Evolutionary conservation across 2,888 invertebrate genomes (phyloP), one percentile per base, ranked within the genome.

Genomic region (Lasius platythorax): DNA sequence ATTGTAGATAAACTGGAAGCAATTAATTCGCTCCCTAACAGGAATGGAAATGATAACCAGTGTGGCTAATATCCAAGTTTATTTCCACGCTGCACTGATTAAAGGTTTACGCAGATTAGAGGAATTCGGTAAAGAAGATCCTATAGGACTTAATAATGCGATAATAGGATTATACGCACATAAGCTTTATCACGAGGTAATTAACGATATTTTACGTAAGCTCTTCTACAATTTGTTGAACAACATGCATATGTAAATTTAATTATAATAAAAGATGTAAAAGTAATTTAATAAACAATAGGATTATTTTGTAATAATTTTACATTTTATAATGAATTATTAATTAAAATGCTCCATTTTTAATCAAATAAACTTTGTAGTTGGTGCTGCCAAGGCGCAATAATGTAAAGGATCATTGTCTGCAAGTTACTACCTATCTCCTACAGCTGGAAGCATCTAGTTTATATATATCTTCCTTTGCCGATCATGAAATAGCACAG

Each of bases 381-480:
- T 61, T 93, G 23, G 91, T 93, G 46, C 58, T 87, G 37, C 33
- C 89, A n/a, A 89, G 87, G 63, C 88, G 28, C 18, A 43, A 30
- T 56, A 73, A 87, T 53, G 73, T 81, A 37, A 87, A 91, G 63
- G 81, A 86, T 72, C 68, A 92, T 18, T 93, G 93, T 56, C 83
- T 92, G 33, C 84, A 87, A 8, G 83, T 87, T 1, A 85, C 92
- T 4, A 78, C 81, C 8, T 89, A 91, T 61, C 85, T 90, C 15
- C 75, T 93, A 84, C 58, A 84, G 9, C 53, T 85, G 37, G 91
- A 92, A 88, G 93, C 92, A 9, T 91, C 91, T 5, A 72, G 43
- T 61, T 86, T 93, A 83, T 93, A 93, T 73, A 85, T 91, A 50
- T 91, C 91, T n/a, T 92, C 93, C 12, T 92, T 92, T 73, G 79